These are phyloP conservation scores for Hesperophylax magnus DNA, from an alignment of 1,140 invertebrate species.

Conservation along the genomic window DNA sequence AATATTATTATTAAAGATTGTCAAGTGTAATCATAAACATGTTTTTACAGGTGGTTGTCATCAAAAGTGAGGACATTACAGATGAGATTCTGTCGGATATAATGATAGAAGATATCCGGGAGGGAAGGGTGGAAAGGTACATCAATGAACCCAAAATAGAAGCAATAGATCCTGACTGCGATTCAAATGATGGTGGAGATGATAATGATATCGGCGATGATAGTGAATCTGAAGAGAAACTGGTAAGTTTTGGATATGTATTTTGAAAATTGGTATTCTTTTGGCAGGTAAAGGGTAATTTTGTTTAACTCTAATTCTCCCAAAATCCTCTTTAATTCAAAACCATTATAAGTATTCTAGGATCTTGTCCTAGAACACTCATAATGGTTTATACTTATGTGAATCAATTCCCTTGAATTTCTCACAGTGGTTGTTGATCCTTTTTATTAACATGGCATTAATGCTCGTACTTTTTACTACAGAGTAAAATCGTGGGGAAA, in stretches of 20 bases:
- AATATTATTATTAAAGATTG: too few relatives aligned
- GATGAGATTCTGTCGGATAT: constrained; percentile 46
- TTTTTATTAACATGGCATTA: too few relatives aligned
- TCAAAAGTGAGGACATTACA: constrained; percentile 32
- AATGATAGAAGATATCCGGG: constrained; percentile 50
- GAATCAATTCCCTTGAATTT: too few relatives aligned
- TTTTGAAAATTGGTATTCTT: too few relatives aligned
- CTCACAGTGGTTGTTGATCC: too few relatives aligned
- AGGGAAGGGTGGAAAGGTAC: constrained; percentile 46
- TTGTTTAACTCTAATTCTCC: too few relatives aligned
- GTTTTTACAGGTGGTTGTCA: constrained; percentile 5
- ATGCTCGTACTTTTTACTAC: neutral
- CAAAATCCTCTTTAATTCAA: too few relatives aligned
- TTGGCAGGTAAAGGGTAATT: too few relatives aligned
- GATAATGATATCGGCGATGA: constrained; percentile 25
- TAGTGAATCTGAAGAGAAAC: constrained; percentile 38
- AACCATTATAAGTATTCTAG: too few relatives aligned
- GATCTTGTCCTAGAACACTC: too few relatives aligned
- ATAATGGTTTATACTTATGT: too few relatives aligned
- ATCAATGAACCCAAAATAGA: constrained; percentile 48
- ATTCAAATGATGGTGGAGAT: neutral
- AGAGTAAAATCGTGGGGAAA: constrained; percentile 20
- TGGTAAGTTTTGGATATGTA: neutral
- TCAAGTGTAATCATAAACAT: neutral
- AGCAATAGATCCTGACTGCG: constrained; percentile 21